Base-by-base conservation (phyloP, 2,888 invertebrate species). In the Octonoba sinensis region DNA sequence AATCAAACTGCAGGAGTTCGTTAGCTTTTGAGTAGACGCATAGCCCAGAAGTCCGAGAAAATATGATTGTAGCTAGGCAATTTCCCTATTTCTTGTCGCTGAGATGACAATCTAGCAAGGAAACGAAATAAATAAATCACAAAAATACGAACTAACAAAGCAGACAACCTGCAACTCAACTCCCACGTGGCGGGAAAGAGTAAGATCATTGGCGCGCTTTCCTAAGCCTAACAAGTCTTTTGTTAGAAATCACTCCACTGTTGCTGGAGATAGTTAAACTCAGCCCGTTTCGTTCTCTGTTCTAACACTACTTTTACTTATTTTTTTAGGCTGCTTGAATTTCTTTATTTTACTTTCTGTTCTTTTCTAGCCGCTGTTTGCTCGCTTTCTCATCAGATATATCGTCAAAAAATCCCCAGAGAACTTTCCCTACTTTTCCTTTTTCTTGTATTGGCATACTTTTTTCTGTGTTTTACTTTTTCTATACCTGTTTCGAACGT, bases 221-320 rank as follows among this genome's bases (percentile, higher is more conserved):
- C 36, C 60, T 67, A 75, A 67, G 75, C 67, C 75, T 75, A 75
- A 75, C 75, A 75, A 67, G 75, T 75, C 67, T 69, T 67, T 75
- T 75, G 75, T 69, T 75, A 67, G 27, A 27, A 75, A 49, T 57
- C 67, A 75, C 59, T 67, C 60, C 67, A 60, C 75, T 49, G 54
- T 75, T 75, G 75, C 60, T 27, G 20, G 60, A 67, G 67, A 75
- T 75, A 75, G 75, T 75, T 75, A 67, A 75, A 75, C 59, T 75
- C 67, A 20, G 36, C 8, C 67, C 16, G 24, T 59, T 27, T 51
- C 65, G 57, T 57, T 65, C 60, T 67, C 47, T 59, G 59, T 75
- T 59, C 60, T 67, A 18, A 24, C 46, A 66, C 16, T 56, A 12
- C 27, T n/a, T 24, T 54, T 24, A 56, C n/a, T 66, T 59, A 49